Percentiles rank a stretch among this genome's conserved stretches.
phyloP scores from a whole-genome alignment of 1,140 invertebrate species.

The Triops longicaudatus region DNA sequence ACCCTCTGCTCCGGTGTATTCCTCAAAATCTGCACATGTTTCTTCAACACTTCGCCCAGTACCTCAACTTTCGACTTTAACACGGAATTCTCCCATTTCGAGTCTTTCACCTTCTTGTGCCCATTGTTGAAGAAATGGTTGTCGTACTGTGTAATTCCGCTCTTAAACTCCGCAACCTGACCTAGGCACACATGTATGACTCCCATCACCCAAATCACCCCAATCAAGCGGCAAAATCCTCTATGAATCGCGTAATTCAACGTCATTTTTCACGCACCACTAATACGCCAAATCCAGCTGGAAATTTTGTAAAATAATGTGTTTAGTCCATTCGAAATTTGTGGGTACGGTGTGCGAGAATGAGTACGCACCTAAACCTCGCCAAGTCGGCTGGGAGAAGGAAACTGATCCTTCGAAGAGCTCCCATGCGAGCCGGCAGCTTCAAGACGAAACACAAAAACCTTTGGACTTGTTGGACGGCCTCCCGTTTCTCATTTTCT shows the following conservation, averaged over 20 bases:
- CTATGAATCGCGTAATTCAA: not conserved
- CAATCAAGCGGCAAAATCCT: not conserved
- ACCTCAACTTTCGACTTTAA: slow-evolving; percentile 48
- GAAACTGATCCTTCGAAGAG: not conserved
- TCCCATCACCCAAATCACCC: not conserved
- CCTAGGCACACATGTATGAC: not conserved
- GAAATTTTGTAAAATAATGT: too few species aligned
- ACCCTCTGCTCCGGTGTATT: slow-evolving; percentile 41
- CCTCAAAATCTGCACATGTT: slow-evolving; percentile 41
- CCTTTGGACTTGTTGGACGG: slow-evolving; percentile 2
- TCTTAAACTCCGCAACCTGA: not conserved
- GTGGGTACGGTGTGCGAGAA: too few species aligned
- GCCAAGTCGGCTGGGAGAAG: slow-evolving; percentile 7
- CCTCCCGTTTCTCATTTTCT: not conserved
- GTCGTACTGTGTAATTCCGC: slow-evolving; percentile 23
- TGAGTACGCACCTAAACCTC: not conserved
- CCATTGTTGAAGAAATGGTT: slow-evolving; percentile 36
- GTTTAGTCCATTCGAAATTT: too few species aligned
- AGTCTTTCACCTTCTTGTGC: slow-evolving; percentile 34
- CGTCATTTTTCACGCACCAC: too few species aligned
- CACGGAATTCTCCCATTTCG: slow-evolving; percentile 35
- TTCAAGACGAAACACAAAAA: not conserved
- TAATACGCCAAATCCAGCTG: too few species aligned
- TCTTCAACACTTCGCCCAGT: slow-evolving; percentile 47
- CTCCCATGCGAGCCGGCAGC: not conserved